phyloP scores from a whole-genome alignment of 2,888 invertebrate species.

The Phlogophora meticulosa region DNA sequence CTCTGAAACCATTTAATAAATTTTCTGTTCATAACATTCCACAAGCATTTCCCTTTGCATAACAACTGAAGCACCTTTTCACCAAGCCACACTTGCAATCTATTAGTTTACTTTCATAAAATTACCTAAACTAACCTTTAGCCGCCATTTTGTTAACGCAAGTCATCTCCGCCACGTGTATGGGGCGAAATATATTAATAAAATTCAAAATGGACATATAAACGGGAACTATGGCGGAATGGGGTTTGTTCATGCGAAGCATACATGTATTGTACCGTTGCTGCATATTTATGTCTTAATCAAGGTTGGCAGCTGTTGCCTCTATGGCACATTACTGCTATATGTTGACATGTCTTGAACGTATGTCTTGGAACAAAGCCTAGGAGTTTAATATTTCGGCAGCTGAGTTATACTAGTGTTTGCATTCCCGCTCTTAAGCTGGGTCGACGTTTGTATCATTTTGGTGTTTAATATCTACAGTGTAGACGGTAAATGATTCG shows the following conservation, averaged over 20 bases:
- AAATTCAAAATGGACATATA: constrained; percentile 69
- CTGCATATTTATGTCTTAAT: constrained; percentile 82
- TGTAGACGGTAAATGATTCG: constrained; percentile 3
- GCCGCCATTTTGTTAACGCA: constrained; percentile 28
- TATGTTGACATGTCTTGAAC: constrained; percentile 71
- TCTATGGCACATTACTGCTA: constrained; percentile 71
- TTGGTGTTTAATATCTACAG: constrained; percentile 8
- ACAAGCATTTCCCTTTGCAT: constrained; percentile 9
- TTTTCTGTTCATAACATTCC: constrained; percentile 15
- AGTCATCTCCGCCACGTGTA: constrained; percentile 42
- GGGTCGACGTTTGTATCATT: constrained; percentile 30
- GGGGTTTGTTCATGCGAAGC: constrained; percentile 62
- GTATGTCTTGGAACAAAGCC: constrained; percentile 73
- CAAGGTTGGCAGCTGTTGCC: constrained; percentile 78
- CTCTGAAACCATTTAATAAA: neutral
- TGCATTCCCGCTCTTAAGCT: constrained; percentile 32
- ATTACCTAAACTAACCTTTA: constrained; percentile 34
- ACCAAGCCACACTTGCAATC: constrained; percentile 26
- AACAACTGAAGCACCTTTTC: constrained; percentile 13
- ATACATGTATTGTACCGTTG: constrained; percentile 72
- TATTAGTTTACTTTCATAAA: constrained; percentile 47
- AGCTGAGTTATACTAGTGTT: constrained; percentile 67
- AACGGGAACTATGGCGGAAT: constrained; percentile 66
- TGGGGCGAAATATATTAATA: constrained; percentile 69
- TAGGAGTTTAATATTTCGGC: constrained; percentile 73